Conservation (phyloP, 2,888 invertebrate genomes). For the Pegoplata infirma region DNA sequence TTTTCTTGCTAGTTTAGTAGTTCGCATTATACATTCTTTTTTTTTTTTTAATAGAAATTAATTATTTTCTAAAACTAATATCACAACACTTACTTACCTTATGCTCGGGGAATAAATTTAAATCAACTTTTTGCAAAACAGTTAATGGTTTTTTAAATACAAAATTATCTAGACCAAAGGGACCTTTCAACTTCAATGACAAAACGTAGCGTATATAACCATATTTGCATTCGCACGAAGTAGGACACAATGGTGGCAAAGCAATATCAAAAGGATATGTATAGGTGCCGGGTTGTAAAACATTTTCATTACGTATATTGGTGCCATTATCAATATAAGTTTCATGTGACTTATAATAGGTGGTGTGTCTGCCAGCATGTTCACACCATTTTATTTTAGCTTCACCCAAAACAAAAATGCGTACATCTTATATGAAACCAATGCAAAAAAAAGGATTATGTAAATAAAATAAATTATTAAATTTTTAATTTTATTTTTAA, state of each 20-base stretch:
- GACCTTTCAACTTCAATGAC: constrained; percentile 86
- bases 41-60: too few species aligned
- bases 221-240: constrained; percentile 82
- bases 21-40: too few species aligned
- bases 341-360: constrained; percentile 60
- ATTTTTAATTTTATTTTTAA: too few species aligned
- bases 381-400: constrained; percentile 67
- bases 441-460: too few species aligned
- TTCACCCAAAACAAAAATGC: constrained; percentile 65
- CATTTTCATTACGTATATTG: constrained; percentile 58
- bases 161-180: constrained; percentile 83
- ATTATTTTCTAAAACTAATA: not conserved
- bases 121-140: constrained; percentile 86
- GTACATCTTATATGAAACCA: constrained; percentile 63
- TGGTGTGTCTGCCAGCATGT: constrained; percentile 62
- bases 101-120: constrained; percentile 85
- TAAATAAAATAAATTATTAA: not conserved
- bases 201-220: constrained; percentile 87
- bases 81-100: constrained; percentile 78
- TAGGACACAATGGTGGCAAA: constrained; percentile 65
- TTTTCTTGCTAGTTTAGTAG: too few species aligned
- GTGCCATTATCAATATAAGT: constrained; percentile 64
- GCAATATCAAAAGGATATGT: constrained; percentile 66
- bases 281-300: constrained; percentile 64
- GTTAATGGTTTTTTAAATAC: constrained; percentile 80